These are phyloP conservation scores for Cecropterus lyciades DNA, from an alignment of 1,140 invertebrate species.

Conservation along the genomic window DNA sequence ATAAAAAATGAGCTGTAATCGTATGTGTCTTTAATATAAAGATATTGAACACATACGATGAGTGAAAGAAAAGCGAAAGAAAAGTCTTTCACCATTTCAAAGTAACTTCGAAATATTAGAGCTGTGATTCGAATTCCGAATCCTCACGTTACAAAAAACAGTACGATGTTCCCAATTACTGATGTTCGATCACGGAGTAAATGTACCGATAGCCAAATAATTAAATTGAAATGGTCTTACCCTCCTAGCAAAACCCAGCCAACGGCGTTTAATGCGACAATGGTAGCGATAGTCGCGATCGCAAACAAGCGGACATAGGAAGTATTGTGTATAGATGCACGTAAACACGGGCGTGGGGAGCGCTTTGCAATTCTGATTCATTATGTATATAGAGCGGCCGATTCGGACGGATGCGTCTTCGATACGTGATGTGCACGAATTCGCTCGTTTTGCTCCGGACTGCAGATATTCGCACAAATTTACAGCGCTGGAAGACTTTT, in stretches of 20 bases:
- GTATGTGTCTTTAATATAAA: no score
- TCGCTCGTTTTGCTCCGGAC: conserved; percentile 15
- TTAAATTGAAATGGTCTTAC: no score
- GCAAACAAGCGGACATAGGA: conserved; percentile 54
- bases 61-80: no score
- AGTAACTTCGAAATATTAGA: no score
- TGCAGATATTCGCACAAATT: conserved; percentile 15
- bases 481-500: background rate
- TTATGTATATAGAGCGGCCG: conserved; percentile 51
- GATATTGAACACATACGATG: no score
- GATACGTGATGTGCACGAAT: conserved; percentile 35
- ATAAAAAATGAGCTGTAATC: no score
- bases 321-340: conserved; percentile 55
- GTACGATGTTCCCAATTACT: no score
- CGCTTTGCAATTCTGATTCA: conserved; percentile 74
- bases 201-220: no score
- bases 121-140: no score
- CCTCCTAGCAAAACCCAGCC: background rate
- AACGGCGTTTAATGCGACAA: conserved; percentile 8
- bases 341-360: conserved; percentile 50
- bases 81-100: no score
- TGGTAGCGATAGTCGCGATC: conserved; percentile 20
- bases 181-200: no score
- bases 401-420: conserved; percentile 46
- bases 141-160: no score